Conservation (phyloP, 2,888 invertebrate genomes). For the Tiliacea aurago region DNA sequence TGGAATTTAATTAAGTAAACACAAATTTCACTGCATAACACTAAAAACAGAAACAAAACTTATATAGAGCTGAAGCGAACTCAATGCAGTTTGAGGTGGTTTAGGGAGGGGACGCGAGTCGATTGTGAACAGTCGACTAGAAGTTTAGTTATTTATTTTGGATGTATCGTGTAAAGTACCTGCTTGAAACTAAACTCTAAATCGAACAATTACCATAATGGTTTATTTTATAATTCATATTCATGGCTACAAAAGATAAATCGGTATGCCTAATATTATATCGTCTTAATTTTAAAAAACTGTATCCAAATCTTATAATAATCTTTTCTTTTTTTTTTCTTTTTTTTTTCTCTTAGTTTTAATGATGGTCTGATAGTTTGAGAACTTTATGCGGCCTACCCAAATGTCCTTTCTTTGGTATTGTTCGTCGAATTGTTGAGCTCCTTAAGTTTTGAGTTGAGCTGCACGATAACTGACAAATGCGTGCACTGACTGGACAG, state of each 20-base stretch:
- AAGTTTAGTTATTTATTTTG: background rate
- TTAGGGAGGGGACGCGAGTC: constrained; percentile 46
- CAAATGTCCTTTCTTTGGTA: too few species aligned
- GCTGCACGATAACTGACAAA: too few species aligned
- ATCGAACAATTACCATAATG: background rate
- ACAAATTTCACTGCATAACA: constrained; percentile 62
- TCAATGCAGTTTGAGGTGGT: constrained; percentile 55
- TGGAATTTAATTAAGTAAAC: constrained; percentile 70
- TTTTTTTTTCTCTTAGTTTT: too few species aligned
- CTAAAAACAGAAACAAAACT: constrained; percentile 65
- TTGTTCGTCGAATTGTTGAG: too few species aligned
- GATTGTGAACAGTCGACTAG: constrained; percentile 13
- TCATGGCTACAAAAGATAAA: background rate
- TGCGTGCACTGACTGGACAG: too few species aligned
- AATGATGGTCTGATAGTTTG: too few species aligned
- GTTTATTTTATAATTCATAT: background rate
- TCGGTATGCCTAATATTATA: background rate
- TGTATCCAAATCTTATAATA: too few species aligned
- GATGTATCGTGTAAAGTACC: background rate
- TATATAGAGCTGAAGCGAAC: constrained; percentile 48
- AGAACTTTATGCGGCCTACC: too few species aligned
- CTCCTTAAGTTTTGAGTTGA: too few species aligned
- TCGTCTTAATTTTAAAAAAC: too few species aligned
- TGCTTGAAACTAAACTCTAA: background rate
- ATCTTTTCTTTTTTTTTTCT: too few species aligned